Conservation (phyloP, 2,888 invertebrate genomes). For the Cantharis rufa region DNA sequence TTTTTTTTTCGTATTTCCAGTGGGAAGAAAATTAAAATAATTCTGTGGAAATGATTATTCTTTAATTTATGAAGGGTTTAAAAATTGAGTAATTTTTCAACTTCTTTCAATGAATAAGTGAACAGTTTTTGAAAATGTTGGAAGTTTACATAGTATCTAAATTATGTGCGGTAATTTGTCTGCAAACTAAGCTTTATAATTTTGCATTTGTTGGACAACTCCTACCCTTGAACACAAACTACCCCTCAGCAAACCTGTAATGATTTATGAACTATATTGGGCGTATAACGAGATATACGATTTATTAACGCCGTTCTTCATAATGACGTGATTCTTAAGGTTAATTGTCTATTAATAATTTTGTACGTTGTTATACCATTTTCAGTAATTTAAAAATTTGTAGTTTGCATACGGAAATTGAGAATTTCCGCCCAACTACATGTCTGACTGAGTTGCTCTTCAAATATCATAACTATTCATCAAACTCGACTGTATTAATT, state of each 20-base stretch:
- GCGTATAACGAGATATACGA: constrained; percentile 18
- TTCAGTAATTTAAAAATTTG: constrained; percentile 1
- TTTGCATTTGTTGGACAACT: constrained; percentile 17
- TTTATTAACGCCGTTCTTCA: constrained; percentile 18
- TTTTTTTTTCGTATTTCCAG: neutral
- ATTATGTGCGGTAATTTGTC: constrained; percentile 18
- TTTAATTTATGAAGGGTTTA: neutral
- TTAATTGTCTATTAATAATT: constrained; percentile 21
- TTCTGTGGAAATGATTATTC: neutral
- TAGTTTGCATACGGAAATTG: constrained; percentile 7
- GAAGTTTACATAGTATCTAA: constrained; percentile 3
- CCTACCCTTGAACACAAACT: constrained; percentile 9
- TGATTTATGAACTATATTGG: constrained; percentile 20
- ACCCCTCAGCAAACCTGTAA: constrained; percentile 16
- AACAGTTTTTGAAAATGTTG: neutral
- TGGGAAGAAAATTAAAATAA: neutral
- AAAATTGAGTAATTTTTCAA: neutral
- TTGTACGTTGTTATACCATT: constrained; percentile 2
- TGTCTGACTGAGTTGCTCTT: constrained; percentile 8
- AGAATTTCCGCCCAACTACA: constrained; percentile 7
- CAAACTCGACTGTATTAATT: constrained; percentile 2
- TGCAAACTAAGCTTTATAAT: constrained; percentile 14
- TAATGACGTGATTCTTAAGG: constrained; percentile 17
- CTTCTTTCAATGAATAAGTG: neutral
- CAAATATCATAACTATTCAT: neutral